Evolutionary conservation across 2,888 invertebrate genomes (phyloP).

Genomic region (Falcaria lacertinaria): DNA sequence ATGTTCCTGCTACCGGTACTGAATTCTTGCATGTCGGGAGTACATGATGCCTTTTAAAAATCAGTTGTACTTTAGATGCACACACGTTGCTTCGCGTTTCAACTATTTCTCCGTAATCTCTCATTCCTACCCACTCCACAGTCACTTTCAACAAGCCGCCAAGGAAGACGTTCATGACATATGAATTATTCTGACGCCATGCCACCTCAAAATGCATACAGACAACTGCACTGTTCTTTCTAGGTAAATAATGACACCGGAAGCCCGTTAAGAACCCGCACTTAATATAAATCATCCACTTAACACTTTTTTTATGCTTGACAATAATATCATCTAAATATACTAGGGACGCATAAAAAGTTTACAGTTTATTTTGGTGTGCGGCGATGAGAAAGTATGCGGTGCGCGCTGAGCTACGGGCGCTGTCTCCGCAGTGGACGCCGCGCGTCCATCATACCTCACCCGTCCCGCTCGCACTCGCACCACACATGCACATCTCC

Average conservation of each 20-base stretch:
- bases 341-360: slow-evolving; percentile 70
- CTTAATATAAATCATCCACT: slow-evolving; percentile 78
- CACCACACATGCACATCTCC: slow-evolving; percentile 14
- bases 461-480: slow-evolving; percentile 39
- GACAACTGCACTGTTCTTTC: slow-evolving; percentile 37
- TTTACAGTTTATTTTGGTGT: slow-evolving; percentile 69
- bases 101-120: not conserved
- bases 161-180: slow-evolving; percentile 33
- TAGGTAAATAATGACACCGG: slow-evolving; percentile 64
- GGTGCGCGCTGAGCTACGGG: slow-evolving; percentile 64
- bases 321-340: slow-evolving; percentile 72
- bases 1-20: too few relatives aligned
- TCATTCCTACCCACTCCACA: not conserved
- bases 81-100: not conserved
- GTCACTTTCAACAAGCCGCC: slow-evolving; percentile 21
- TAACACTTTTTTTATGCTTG: slow-evolving; percentile 68
- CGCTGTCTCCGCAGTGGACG: slow-evolving; percentile 59
- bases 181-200: slow-evolving; percentile 56
- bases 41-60: too few relatives aligned
- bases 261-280: slow-evolving; percentile 64
- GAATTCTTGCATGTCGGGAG: too few relatives aligned
- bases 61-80: too few relatives aligned
- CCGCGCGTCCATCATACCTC: slow-evolving; percentile 65
- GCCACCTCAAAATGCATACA: slow-evolving; percentile 40
- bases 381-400: slow-evolving; percentile 73